A percentile compares a stretch with the other conserved stretches of the same genome.
Evolutionary conservation across 2,113 vertebrate species (phyloP).

Genomic region (Mustelus asterias): DNA sequence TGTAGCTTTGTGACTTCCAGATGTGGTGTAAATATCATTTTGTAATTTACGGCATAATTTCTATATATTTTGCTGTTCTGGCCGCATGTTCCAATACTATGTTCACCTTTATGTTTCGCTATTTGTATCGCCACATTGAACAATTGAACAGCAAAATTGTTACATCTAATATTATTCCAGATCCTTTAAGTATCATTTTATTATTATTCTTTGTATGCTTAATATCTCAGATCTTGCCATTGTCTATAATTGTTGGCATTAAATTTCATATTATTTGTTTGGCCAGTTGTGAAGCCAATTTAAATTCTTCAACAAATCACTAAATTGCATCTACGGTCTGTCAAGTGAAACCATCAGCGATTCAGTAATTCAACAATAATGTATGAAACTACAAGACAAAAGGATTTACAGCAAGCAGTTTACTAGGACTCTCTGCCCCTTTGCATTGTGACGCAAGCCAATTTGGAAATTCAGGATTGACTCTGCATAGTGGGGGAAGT

Average conservation of each 20-base stretch:
- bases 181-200: not conserved
- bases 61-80: not conserved
- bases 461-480: not conserved
- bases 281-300: not conserved
- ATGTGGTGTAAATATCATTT: not conserved
- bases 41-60: not conserved
- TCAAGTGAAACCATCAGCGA: not conserved
- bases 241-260: not conserved
- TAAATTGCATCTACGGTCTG: not conserved
- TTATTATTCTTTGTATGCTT: not conserved
- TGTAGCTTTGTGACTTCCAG: not conserved
- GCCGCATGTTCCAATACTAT: not conserved
- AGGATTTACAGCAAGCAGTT: not conserved
- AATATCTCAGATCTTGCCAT: not conserved
- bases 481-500: not conserved
- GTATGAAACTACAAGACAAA: not conserved
- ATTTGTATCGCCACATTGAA: not conserved
- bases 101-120: not conserved
- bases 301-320: not conserved
- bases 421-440: not conserved
- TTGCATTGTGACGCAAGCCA: not conserved
- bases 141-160: not conserved
- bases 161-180: not conserved
- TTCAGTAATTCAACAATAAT: not conserved
- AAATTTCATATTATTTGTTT: not conserved